A percentile compares a stretch with the other conserved stretches of the same genome.
Conservation (phyloP, 2,888 invertebrate genomes). For the Lymantria dispar region DNA sequence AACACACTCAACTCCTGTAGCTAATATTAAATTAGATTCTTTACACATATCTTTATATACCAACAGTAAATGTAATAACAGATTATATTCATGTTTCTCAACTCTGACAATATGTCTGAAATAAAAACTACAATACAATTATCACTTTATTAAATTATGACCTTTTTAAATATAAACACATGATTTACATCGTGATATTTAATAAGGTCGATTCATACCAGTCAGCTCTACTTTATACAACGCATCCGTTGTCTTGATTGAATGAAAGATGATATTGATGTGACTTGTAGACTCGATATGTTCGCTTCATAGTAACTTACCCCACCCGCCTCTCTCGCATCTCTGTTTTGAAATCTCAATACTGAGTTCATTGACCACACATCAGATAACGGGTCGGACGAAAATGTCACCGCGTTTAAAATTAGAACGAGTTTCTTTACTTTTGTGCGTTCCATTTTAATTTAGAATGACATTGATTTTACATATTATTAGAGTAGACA, state of each 20-base stretch:
- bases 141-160: too few species aligned
- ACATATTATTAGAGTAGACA: slow-evolving; percentile 36
- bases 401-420: slow-evolving; percentile 40
- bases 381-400: slow-evolving; percentile 44
- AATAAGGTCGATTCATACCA: neutral
- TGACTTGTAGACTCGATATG: slow-evolving; percentile 34
- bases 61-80: too few species aligned
- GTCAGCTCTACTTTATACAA: slow-evolving; percentile 23
- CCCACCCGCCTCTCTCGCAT: slow-evolving; percentile 25
- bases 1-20: too few species aligned
- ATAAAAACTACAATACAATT: too few species aligned
- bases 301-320: slow-evolving; percentile 4
- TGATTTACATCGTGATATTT: neutral
- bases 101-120: too few species aligned
- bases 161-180: too few species aligned
- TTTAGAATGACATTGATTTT: slow-evolving; percentile 44
- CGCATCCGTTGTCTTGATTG: slow-evolving; percentile 64
- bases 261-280: slow-evolving; percentile 53
- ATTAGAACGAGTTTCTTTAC: slow-evolving; percentile 45
- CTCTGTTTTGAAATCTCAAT: slow-evolving; percentile 43
- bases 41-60: too few species aligned
- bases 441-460: slow-evolving; percentile 31
- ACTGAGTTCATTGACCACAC: slow-evolving; percentile 42
- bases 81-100: too few species aligned
- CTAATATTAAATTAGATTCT: too few species aligned